These are phyloP conservation scores for Anoura caudifer DNA, from an alignment of 2,113 vertebrate species.

Conservation along the genomic window DNA sequence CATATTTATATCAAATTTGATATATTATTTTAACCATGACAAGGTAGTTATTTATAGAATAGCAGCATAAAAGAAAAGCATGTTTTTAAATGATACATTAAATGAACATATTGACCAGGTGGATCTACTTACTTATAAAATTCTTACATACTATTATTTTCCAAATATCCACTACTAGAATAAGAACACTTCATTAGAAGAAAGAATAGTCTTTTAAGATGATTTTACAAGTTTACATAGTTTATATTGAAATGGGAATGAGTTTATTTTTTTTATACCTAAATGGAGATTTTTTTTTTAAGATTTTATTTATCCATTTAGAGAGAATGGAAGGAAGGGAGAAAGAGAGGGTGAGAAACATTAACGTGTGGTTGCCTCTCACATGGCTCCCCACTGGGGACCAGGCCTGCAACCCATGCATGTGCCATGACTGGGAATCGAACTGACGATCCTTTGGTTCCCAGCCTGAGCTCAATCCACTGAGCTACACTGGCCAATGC, in stretches of 20 bases:
- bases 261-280: background rate
- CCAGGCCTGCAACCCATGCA: no score
- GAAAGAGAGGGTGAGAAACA: no score
- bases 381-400: no score
- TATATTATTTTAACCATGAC: constrained; percentile 20
- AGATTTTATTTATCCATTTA: no score
- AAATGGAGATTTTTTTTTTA: background rate
- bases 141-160: background rate
- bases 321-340: no score
- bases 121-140: background rate
- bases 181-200: constrained; percentile 19
- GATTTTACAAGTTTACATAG: background rate
- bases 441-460: no score
- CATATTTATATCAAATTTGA: constrained; percentile 2
- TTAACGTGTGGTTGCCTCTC: no score
- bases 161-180: background rate
- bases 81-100: constrained; percentile 23
- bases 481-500: no score
- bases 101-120: constrained; percentile 16
- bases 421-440: no score
- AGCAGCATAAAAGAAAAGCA: background rate
- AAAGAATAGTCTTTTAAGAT: constrained; percentile 1
- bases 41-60: constrained; percentile 21
- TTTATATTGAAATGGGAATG: background rate
- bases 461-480: no score